These are phyloP conservation scores for Perizoma affinitatum DNA, from an alignment of 2,888 invertebrate genomes.

Conservation along the genomic window DNA sequence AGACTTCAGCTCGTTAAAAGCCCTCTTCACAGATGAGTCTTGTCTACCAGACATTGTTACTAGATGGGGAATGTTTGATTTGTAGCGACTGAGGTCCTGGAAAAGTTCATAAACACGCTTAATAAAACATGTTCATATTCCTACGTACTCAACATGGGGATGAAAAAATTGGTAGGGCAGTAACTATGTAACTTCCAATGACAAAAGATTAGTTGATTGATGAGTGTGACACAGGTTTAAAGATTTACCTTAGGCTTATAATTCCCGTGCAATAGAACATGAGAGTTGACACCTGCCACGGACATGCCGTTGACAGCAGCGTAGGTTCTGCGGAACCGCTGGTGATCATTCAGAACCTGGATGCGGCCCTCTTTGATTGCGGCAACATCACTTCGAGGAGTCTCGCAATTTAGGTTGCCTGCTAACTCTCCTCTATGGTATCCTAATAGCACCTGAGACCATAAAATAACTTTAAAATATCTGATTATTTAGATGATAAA, in stretches of 20 bases:
- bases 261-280: slow-evolving; percentile 55
- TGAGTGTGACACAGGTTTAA: no score
- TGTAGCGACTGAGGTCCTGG: slow-evolving; percentile 43
- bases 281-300: slow-evolving; percentile 57
- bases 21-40: slow-evolving; percentile 60
- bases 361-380: slow-evolving; percentile 77
- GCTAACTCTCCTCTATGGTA: slow-evolving; percentile 87
- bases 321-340: slow-evolving; percentile 79
- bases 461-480: no score
- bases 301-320: slow-evolving; percentile 60
- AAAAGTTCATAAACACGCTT: slow-evolving; percentile 5
- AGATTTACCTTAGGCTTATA: slow-evolving; percentile 55
- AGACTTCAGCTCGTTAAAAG: slow-evolving; percentile 54
- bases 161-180: no score
- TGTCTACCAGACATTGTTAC: slow-evolving; percentile 83
- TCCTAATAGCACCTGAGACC: slow-evolving; percentile 75
- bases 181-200: no score
- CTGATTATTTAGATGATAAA: no score
- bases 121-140: background rate
- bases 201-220: no score
- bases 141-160: no score
- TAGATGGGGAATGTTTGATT: slow-evolving; percentile 68
- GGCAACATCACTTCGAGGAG: slow-evolving; percentile 76
- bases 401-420: slow-evolving; percentile 87
- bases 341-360: slow-evolving; percentile 84